Conservation (phyloP, 2,797 vertebrate species). For the Eulemur mongoz region DNA sequence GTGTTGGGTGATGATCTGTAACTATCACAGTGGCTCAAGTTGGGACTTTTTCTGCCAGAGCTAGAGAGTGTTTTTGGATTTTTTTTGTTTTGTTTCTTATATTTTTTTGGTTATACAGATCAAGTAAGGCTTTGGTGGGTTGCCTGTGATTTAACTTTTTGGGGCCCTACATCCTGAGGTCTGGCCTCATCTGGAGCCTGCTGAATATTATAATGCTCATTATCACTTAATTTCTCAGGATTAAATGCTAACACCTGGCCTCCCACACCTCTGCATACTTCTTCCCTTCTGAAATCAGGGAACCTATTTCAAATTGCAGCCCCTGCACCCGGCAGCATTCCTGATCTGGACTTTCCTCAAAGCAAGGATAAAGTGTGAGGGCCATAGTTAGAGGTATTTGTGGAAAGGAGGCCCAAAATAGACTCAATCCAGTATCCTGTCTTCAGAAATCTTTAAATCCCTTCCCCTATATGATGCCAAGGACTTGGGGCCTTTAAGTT, state of each 20-base stretch:
- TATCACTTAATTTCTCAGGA: not conserved
- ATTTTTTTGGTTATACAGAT: not conserved
- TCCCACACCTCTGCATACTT: not conserved
- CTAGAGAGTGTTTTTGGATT: not conserved
- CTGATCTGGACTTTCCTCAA: not conserved
- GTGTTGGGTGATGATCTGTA: not conserved
- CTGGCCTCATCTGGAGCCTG: not conserved
- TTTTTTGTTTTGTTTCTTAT: not conserved
- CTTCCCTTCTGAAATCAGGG: not conserved
- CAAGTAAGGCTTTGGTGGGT: not conserved
- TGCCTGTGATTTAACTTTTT: not conserved
- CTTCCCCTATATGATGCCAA: not conserved
- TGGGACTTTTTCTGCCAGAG: not conserved
- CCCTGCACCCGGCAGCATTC: not conserved
- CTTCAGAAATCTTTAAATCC: conserved; percentile 30
- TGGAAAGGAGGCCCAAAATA: not conserved
- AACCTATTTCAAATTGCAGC: not conserved
- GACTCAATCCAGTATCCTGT: not conserved
- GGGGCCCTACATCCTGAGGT: not conserved
- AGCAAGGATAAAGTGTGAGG: not conserved
- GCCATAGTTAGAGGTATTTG: not conserved
- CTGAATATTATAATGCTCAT: not conserved
- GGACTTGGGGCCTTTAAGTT: not conserved
- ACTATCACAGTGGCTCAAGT: not conserved
- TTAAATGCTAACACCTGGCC: not conserved